A percentile compares a stretch with the other conserved stretches of the same genome.
phyloP scores from a whole-genome alignment of 2,888 invertebrate genomes.

The Gandaritis pyraliata region DNA sequence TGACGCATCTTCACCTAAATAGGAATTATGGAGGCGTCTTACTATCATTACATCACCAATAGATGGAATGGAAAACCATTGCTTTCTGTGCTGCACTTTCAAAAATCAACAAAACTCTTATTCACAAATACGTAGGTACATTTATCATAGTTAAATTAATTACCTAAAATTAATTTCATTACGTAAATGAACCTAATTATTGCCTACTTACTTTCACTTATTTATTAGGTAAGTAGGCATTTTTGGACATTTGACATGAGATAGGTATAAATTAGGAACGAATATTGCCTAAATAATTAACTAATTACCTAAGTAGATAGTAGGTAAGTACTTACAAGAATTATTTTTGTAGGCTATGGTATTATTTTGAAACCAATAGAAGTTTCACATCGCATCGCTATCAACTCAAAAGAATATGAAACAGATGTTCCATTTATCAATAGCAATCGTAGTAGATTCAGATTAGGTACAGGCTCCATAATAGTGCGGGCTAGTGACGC shows the following conservation, averaged over 20 bases:
- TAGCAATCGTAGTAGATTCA: slow-evolving; percentile 1
- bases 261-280: no score
- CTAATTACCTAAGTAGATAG: no score
- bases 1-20: slow-evolving; percentile 51
- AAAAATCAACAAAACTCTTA: no score
- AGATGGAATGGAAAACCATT: slow-evolving; percentile 8
- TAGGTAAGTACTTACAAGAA: no score
- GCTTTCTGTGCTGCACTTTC: neutral
- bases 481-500: slow-evolving; percentile 34
- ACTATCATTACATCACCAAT: slow-evolving; percentile 11
- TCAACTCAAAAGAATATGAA: slow-evolving; percentile 29
- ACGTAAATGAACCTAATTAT: no score
- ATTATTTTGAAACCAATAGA: slow-evolving; percentile 2
- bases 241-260: no score
- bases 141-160: no score
- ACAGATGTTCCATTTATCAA: slow-evolving; percentile 32
- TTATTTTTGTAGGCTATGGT: neutral
- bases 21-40: slow-evolving; percentile 28
- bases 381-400: slow-evolving; percentile 24
- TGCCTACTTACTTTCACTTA: no score
- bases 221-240: no score
- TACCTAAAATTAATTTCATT: no score
- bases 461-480: neutral
- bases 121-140: no score
- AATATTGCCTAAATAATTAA: no score